Evolutionary conservation across 2,797 vertebrate species (phyloP).

Genomic region (Sebastolobus alascanus): DNA sequence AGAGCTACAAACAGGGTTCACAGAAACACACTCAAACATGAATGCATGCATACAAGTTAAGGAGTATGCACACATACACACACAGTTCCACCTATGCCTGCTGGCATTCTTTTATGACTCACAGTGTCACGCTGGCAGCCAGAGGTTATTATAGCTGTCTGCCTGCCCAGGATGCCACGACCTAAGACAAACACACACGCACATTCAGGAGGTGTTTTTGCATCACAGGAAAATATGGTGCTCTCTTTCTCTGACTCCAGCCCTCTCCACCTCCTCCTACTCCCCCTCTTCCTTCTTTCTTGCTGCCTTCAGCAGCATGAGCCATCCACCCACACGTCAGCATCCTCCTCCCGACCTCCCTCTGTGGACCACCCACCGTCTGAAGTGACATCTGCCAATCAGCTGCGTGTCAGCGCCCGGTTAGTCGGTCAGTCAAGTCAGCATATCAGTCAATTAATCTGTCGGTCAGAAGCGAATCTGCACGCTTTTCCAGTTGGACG

Average conservation of each 20-base stretch:
- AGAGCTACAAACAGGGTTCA: constrained; percentile 46
- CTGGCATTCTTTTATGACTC: constrained; percentile 34
- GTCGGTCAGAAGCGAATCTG: constrained; percentile 26
- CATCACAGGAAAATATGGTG: constrained; percentile 31
- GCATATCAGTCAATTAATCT: constrained; percentile 58
- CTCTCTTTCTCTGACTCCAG: constrained; percentile 21
- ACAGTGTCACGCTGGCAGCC: constrained; percentile 55
- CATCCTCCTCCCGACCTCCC: constrained; percentile 26
- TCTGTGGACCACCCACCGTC: constrained; percentile 54
- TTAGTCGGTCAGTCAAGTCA: constrained; percentile 59
- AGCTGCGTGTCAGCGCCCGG: constrained; percentile 31
- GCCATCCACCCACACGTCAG: constrained; percentile 24
- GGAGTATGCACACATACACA: constrained; percentile 15
- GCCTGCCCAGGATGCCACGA: constrained; percentile 32
- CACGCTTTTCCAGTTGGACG: constrained; percentile 15
- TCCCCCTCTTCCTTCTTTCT: neutral
- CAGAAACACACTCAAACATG: constrained; percentile 12
- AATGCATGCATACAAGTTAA: constrained; percentile 17
- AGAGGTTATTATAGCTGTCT: constrained; percentile 64
- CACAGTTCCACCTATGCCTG: constrained; percentile 31
- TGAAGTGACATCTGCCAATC: constrained; percentile 68
- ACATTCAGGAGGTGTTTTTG: constrained; percentile 34
- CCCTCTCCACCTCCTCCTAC: neutral
- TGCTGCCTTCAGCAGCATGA: constrained; percentile 44
- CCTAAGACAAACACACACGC: constrained; percentile 37